Conservation (phyloP, 2,888 invertebrate genomes). For the Nomada goodeniana region DNA sequence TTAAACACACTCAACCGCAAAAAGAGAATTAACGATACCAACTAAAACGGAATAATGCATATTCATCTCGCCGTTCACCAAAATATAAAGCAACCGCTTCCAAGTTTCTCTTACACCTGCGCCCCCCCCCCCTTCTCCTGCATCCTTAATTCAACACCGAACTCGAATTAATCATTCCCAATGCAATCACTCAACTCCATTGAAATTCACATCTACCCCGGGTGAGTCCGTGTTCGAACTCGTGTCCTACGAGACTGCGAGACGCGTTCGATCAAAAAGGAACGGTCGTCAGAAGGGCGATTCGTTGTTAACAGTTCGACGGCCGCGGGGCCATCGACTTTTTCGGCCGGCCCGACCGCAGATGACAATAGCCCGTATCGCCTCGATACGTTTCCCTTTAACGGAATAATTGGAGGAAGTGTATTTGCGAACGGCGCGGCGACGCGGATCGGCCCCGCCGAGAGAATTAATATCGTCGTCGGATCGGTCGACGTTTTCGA, state of each 20-base stretch:
- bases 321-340: slow-evolving; percentile 15
- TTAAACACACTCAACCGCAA: no score
- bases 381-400: slow-evolving; percentile 13
- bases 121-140: no score
- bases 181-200: not conserved
- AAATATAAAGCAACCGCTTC: no score
- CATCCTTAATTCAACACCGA: no score
- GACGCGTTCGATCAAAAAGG: not conserved
- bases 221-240: not conserved
- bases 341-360: slow-evolving; percentile 11
- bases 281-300: not conserved
- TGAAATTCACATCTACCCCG: not conserved
- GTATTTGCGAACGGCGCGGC: slow-evolving; percentile 45
- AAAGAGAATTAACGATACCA: no score
- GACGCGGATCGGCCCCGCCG: slow-evolving; percentile 6
- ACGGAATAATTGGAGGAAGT: slow-evolving; percentile 57
- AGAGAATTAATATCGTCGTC: slow-evolving; percentile 65
- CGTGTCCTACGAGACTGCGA: not conserved
- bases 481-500: slow-evolving; percentile 63
- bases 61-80: no score
- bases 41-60: no score
- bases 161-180: not conserved
- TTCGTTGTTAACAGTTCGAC: slow-evolving; percentile 1
- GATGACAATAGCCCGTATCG: not conserved
- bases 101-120: no score